Base-by-base conservation (phyloP, 2,888 invertebrate species). In the Taphrorychus bicolor region DNA sequence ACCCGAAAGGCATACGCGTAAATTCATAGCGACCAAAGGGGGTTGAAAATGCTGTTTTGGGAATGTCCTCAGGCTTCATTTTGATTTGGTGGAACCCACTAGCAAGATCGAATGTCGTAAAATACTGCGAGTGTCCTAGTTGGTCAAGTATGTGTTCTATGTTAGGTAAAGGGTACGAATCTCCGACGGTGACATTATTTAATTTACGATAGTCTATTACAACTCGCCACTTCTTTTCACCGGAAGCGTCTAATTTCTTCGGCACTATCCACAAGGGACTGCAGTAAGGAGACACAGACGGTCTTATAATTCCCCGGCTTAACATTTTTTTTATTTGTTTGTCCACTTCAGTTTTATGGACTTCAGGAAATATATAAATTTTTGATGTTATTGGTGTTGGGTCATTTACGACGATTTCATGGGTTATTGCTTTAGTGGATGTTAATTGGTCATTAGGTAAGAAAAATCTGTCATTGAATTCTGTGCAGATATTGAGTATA, bases 21-120 rank as follows among this genome's bases (percentile, higher is more conserved):
- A 73, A 81, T 66, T 80, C 75, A 53, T 73, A 80, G 61, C 79
- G 80, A 21, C 78, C 80, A n/a, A n/a, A n/a, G n/a, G n/a, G n/a
- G n/a, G n/a, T n/a, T n/a, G n/a, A n/a, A n/a, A n/a, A n/a, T n/a
- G n/a, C n/a, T n/a, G n/a, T n/a, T n/a, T n/a, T n/a, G n/a, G n/a
- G n/a, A n/a, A n/a, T n/a, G n/a, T 80, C 78, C 52, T 72, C 45
- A 45, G 9, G 16, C 5, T 1, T 7, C 45, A 45, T 45, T n/a
- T 57, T n/a, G 9, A 81, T 78, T 72, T 82, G 80, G 63, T 81
- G 80, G 69, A 77, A 82, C 0, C 80, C 81, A 5, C 73, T 74
- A 1, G 79, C 76, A 5, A 82, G 57, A 70, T 81, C 82, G 22
- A 82, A 22, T 0, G 77, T 78, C 2, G 78, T 74, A 59, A 81